Evolutionary conservation across 2,888 invertebrate genomes (phyloP).

Genomic region (Tachystola acroxantha): DNA sequence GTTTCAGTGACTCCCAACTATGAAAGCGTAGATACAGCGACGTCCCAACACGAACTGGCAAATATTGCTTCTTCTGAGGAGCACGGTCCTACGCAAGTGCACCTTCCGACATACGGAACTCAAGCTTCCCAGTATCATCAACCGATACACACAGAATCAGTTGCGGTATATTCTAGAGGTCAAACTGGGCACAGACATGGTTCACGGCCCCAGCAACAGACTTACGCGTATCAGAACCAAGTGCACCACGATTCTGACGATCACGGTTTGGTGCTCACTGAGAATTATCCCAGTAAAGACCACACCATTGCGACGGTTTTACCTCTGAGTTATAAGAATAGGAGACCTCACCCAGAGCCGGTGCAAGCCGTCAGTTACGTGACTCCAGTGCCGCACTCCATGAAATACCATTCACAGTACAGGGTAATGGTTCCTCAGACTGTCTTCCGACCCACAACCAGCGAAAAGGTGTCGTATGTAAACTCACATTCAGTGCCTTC

Average conservation of each 20-base stretch:
- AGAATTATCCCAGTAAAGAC: slow-evolving; percentile 77
- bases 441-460: slow-evolving; percentile 41
- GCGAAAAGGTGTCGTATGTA: slow-evolving; percentile 61
- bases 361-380: slow-evolving; percentile 64
- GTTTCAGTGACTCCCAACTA: slow-evolving; percentile 27
- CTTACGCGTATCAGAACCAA: slow-evolving; percentile 49
- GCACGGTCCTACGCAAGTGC: slow-evolving; percentile 16
- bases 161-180: slow-evolving; percentile 34
- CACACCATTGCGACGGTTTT: slow-evolving; percentile 78
- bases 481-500: slow-evolving; percentile 55
- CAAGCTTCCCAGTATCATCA: slow-evolving; percentile 25
- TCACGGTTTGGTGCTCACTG: slow-evolving; percentile 57
- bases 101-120: slow-evolving; percentile 24
- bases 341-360: slow-evolving; percentile 31
- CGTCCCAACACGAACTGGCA: slow-evolving; percentile 28
- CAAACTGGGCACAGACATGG: slow-evolving; percentile 27
- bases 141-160: slow-evolving; percentile 33
- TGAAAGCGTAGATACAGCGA: slow-evolving; percentile 20
- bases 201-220: slow-evolving; percentile 24
- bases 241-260: slow-evolving; percentile 38
- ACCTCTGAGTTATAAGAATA: slow-evolving; percentile 46
- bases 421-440: slow-evolving; percentile 68
- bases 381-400: slow-evolving; percentile 53
- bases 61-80: slow-evolving; percentile 21
- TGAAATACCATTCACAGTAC: slow-evolving; percentile 59